Evolutionary conservation across 2,113 vertebrate species (phyloP).

Genomic region (Pituophis catenifer): DNA sequence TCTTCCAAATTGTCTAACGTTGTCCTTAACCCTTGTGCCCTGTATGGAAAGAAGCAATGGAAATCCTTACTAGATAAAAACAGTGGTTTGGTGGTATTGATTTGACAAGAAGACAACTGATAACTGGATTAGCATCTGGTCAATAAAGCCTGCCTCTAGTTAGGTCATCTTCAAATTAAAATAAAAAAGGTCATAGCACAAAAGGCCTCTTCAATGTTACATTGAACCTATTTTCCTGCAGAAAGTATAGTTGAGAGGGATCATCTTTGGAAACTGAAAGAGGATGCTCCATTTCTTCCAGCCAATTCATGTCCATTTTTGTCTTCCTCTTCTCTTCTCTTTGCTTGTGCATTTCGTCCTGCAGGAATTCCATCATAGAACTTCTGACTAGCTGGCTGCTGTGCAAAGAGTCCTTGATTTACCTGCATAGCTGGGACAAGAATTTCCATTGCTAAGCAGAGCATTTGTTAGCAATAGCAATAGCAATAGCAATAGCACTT

Average conservation of each 20-base stretch:
- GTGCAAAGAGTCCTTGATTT: background rate
- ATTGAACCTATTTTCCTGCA: background rate
- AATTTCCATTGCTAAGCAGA: background rate
- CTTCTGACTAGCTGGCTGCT: background rate
- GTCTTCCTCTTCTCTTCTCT: background rate
- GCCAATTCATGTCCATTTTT: background rate
- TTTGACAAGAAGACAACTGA: constrained; percentile 3
- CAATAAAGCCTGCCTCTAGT: background rate
- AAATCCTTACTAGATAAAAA: constrained; percentile 24
- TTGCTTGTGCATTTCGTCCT: background rate
- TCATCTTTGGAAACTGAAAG: background rate
- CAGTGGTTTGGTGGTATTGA: constrained; percentile 6
- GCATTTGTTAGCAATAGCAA: background rate
- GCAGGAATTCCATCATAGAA: background rate
- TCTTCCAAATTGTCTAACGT: background rate
- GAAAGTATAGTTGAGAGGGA: background rate
- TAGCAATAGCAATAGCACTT: too few species aligned
- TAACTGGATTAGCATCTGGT: constrained; percentile 4
- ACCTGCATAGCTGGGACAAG: background rate
- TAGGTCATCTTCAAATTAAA: background rate
- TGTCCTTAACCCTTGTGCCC: background rate
- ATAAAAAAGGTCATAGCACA: background rate
- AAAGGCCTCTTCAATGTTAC: background rate
- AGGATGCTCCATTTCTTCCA: background rate
- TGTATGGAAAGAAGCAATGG: background rate